Percentiles rank a stretch among this genome's conserved stretches.
Evolutionary conservation across 1,140 invertebrate genomes (phyloP).

Genomic region (Luehdorfia chinensis): DNA sequence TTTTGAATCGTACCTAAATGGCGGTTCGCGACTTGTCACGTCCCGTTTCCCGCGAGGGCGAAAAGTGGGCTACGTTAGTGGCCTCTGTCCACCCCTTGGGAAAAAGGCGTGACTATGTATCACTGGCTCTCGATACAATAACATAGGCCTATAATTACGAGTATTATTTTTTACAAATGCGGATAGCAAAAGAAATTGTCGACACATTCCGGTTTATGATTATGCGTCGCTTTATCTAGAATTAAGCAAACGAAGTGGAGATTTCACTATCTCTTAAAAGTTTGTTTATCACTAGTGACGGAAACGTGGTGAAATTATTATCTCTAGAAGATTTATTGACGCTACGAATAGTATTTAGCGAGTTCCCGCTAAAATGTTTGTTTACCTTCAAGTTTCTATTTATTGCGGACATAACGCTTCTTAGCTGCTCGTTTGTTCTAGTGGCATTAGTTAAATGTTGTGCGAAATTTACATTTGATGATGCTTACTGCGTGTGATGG

Average conservation of each 20-base stretch:
- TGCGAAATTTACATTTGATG: no score
- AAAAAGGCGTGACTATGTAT: no score
- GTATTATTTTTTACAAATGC: no score
- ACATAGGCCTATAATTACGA: no score
- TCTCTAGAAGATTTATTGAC: conserved; percentile 15
- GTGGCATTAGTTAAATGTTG: not conserved
- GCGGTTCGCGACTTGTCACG: no score
- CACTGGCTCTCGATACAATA: no score
- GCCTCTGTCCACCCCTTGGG: no score
- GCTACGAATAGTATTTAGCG: conserved; percentile 9
- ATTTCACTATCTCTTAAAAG: conserved; percentile 14
- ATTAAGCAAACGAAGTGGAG: conserved; percentile 12
- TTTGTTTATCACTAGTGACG: conserved; percentile 13
- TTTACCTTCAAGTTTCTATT: conserved; percentile 3
- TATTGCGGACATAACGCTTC: not conserved
- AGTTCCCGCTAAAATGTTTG: conserved; percentile 9
- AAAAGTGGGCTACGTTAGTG: no score
- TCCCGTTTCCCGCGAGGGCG: no score
- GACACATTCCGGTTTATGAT: not conserved
- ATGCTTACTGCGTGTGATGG: no score
- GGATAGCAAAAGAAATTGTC: no score
- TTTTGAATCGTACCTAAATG: no score
- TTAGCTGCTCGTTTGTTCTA: not conserved
- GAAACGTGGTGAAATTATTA: conserved; percentile 14
- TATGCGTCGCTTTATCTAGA: conserved; percentile 5